Percentiles rank a stretch among this genome's conserved stretches.
Evolutionary conservation across 2,113 vertebrate genomes (phyloP).

Genomic region (Hippocampus zosterae): DNA sequence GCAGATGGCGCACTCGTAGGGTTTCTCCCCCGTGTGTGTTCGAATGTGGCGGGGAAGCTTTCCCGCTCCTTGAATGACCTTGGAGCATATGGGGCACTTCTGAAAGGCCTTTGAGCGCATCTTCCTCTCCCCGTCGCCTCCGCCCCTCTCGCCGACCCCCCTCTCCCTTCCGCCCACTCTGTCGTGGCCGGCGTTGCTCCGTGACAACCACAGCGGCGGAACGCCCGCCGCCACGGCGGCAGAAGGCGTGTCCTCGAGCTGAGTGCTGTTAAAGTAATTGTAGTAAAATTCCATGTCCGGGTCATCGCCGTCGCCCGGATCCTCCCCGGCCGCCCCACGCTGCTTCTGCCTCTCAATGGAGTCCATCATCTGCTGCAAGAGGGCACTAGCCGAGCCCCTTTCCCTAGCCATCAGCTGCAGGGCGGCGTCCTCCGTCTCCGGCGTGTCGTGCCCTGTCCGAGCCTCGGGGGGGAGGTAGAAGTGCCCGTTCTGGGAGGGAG

Average conservation of each 20-base stretch:
- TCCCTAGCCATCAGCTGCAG: conserved; percentile 68
- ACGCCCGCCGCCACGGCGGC: conserved; percentile 74
- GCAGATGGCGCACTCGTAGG: conserved; percentile 94
- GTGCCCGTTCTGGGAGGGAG: conserved; percentile 81
- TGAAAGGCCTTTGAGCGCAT: conserved; percentile 99
- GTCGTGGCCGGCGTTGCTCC: conserved; percentile 68
- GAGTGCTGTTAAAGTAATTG: conserved; percentile 91
- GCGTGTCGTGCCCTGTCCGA: conserved; percentile 68
- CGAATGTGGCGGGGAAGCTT: conserved; percentile 98
- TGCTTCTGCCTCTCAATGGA: conserved; percentile 81
- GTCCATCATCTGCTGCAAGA: conserved; percentile 93
- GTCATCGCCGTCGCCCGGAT: conserved; percentile 84
- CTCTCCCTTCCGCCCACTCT: conserved; percentile 26
- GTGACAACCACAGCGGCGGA: conserved; percentile 80
- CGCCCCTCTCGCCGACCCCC: conserved; percentile 31
- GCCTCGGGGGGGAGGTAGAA: conserved; percentile 75
- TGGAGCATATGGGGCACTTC: conserved; percentile 98
- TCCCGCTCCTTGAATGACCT: conserved; percentile 89
- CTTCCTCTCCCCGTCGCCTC: conserved; percentile 79
- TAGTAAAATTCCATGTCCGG: conserved; percentile 97
- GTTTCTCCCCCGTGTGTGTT: conserved; percentile 98
- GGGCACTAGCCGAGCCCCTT: conserved; percentile 82
- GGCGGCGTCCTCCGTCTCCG: conserved; percentile 62
- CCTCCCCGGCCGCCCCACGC: conserved; percentile 64
- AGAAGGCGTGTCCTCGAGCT: conserved; percentile 73